Evolutionary conservation across 2,797 vertebrate genomes (phyloP).

Genomic region (Kryptolebias ocellatus): DNA sequence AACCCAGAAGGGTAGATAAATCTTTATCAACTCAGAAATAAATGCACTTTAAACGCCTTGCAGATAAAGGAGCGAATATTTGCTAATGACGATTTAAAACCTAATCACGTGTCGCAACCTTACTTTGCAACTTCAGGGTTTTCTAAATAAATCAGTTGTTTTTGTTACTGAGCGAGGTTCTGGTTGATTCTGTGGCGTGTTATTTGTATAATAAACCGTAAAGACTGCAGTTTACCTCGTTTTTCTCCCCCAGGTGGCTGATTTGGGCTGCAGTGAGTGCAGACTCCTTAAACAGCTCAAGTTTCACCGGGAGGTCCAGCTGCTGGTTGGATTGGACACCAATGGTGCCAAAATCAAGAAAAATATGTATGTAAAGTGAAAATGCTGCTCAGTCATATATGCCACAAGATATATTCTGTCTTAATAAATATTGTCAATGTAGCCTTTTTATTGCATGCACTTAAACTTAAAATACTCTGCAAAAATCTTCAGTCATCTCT

Average conservation of each 20-base stretch:
- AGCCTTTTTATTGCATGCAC: no score
- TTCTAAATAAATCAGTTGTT: neutral
- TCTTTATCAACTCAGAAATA: neutral
- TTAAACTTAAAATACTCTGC: no score
- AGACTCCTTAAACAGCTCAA: slow-evolving; percentile 85
- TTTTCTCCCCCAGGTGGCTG: slow-evolving; percentile 84
- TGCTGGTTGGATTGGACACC: slow-evolving; percentile 89
- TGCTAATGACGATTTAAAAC: neutral
- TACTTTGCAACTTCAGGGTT: neutral
- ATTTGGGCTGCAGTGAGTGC: slow-evolving; percentile 90
- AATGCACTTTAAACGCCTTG: accelerated
- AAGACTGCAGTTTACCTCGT: neutral
- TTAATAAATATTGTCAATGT: no score
- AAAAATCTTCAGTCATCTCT: no score
- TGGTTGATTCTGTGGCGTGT: neutral
- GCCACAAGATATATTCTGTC: no score
- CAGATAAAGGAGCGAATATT: neutral
- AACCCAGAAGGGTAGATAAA: slow-evolving; percentile 86
- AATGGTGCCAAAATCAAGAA: slow-evolving; percentile 75
- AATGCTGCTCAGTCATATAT: no score
- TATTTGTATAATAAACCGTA: neutral
- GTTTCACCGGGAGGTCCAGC: slow-evolving; percentile 84
- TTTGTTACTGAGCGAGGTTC: neutral
- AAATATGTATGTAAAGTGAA: slow-evolving; percentile 79
- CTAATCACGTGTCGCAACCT: neutral